Base-by-base conservation (phyloP, 2,797 vertebrate species). In the Gambelia wislizenii region DNA sequence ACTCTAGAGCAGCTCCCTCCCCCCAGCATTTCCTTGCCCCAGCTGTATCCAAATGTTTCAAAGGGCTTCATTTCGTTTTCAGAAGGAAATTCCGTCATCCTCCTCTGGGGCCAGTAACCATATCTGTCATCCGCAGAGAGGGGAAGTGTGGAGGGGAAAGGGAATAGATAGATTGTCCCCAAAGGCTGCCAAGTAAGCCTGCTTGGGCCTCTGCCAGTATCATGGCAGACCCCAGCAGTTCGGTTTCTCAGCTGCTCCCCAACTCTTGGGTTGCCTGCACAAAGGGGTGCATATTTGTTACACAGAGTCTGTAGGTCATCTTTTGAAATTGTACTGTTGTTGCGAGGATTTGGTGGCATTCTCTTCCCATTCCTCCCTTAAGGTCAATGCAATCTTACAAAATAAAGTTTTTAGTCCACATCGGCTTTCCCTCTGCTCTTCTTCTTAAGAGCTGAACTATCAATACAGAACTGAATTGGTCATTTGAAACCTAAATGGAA, bases 71-170 rank as follows among this genome's bases (percentile, higher is more conserved):
- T 89, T 81, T 82, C 56, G 33, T 76, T 86, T 59, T 76, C 20
- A 27, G 64, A 59, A 90, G 89, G 89, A 90, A 90, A 90, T 87
- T 87, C 80, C 61, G 85, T 90, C 72, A 88, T 78, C 4, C 49
- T 77, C 85, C 59, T 77, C 36, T 10, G 77, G 75, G 75, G 36
- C 56, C 20, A 27, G 70, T 69, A 86, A 86, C 78, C 47, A 7
- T 89, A 89, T 86, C 84, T 86, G 89, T 86, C 70, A 86, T 89
- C 78, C 70, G 30, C 89, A 86, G 78, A 75, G 69, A 86, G 8
- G 81, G 77, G 85, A 69, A 77, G 79, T 27, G 7, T 13, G 39
- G 82, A 86, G 47, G 85, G 80, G 25, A 61, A 84, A 52, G 70
- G 67, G 91, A 84, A 75, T 67, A 86, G 89, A 89, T 86, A 89